phyloP scores from a whole-genome alignment of 2,797 vertebrate species.

The Bradypodion ventrale region DNA sequence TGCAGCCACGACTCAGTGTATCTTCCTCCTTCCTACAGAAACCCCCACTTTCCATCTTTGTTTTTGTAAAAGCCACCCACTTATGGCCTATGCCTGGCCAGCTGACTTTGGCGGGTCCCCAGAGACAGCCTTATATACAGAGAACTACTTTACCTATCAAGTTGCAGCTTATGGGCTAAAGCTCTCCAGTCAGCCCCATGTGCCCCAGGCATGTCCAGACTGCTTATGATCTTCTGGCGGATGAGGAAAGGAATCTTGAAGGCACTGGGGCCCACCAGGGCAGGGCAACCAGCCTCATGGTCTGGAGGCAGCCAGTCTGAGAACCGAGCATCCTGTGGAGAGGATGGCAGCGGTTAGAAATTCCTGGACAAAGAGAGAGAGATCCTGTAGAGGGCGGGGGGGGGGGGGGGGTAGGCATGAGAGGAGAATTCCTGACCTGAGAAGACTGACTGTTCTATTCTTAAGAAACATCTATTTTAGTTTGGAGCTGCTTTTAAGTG shows the following conservation, averaged over 20 bases:
- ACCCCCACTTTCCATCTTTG: not conserved
- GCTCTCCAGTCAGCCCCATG: constrained; percentile 96
- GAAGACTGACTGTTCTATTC: not conserved
- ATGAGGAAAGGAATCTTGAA: constrained; percentile 99
- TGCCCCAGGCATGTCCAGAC: constrained; percentile 91
- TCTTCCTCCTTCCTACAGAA: not conserved
- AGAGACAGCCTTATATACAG: not conserved
- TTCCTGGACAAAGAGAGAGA: not conserved
- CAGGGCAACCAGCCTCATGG: constrained; percentile 88
- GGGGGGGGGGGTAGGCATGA: not conserved
- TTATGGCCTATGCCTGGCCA: no score
- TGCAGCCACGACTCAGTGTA: not conserved
- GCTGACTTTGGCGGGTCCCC: not conserved
- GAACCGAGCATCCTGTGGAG: constrained; percentile 87
- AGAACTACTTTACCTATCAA: constrained; percentile 86
- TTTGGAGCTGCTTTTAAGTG: not conserved
- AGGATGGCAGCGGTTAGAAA: not conserved
- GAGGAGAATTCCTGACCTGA: no score
- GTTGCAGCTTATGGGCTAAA: constrained; percentile 96
- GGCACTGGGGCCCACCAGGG: constrained; percentile 96
- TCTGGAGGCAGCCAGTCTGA: constrained; percentile 88
- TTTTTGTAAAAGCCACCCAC: not conserved
- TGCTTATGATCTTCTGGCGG: constrained; percentile 99
- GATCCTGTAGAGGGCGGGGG: not conserved
- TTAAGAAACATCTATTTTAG: not conserved